Percentiles rank a stretch among this genome's conserved stretches.
These are phyloP conservation scores for Pelochelys cantorii DNA, from an alignment of 2,797 vertebrate species.

Conservation along the genomic window DNA sequence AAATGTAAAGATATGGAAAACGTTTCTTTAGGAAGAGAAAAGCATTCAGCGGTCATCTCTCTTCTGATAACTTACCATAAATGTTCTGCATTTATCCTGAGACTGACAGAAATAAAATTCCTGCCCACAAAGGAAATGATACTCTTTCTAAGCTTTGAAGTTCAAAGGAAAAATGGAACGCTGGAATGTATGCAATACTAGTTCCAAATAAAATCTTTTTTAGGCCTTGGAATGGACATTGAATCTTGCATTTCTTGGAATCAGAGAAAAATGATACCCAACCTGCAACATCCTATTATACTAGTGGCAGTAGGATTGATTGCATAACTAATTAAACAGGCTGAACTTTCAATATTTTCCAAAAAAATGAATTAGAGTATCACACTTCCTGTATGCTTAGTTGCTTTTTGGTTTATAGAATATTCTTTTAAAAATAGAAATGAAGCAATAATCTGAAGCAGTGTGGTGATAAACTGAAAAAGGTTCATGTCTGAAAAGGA, in stretches of 20 bases:
- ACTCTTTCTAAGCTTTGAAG: constrained; percentile 36
- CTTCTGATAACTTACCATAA: constrained; percentile 53
- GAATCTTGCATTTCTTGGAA: constrained; percentile 50
- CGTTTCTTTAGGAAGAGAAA: background rate
- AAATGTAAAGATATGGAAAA: background rate
- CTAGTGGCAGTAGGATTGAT: constrained; percentile 62
- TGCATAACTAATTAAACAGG: constrained; percentile 54
- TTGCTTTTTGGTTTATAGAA: background rate
- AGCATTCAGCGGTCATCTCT: background rate
- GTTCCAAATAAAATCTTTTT: constrained; percentile 60
- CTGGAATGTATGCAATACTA: constrained; percentile 48
- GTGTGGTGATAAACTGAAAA: background rate
- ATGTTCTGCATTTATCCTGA: constrained; percentile 40
- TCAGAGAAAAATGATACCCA: constrained; percentile 60
- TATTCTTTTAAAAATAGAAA: background rate
- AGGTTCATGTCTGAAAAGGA: background rate
- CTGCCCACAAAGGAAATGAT: constrained; percentile 41
- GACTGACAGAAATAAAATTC: constrained; percentile 57
- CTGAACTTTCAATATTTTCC: constrained; percentile 4
- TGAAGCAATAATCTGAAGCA: constrained; percentile 7
- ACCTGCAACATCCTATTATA: constrained; percentile 47
- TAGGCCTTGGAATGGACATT: constrained; percentile 53
- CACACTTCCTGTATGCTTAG: background rate
- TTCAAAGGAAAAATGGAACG: constrained; percentile 53
- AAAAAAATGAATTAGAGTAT: background rate